A percentile compares a stretch with the other conserved stretches of the same genome.
Evolutionary conservation across 2,888 invertebrate genomes (phyloP).

Genomic region (Cyclophora albipunctata): DNA sequence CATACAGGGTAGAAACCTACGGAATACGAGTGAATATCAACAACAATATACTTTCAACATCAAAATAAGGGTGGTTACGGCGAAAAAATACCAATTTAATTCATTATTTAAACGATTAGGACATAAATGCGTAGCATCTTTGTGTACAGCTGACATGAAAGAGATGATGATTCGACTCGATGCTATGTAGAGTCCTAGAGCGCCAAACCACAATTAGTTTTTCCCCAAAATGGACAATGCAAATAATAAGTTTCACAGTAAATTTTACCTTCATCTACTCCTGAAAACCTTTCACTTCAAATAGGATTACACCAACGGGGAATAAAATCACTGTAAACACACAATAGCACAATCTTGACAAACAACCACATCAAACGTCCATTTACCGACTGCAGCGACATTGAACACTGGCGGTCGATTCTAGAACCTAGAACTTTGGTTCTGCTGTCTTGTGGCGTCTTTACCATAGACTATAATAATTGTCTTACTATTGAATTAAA

Average conservation of each 20-base stretch:
- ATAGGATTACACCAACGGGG: slow-evolving; percentile 61
- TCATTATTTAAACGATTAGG: slow-evolving; percentile 54
- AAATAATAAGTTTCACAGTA: slow-evolving; percentile 24
- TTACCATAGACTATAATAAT: slow-evolving; percentile 35
- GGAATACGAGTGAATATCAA: slow-evolving; percentile 45
- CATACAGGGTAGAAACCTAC: slow-evolving; percentile 56
- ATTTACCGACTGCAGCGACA: slow-evolving; percentile 79
- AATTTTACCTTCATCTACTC: slow-evolving; percentile 80
- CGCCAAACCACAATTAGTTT: slow-evolving; percentile 48
- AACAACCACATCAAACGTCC: slow-evolving; percentile 78
- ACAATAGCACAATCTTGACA: slow-evolving; percentile 78
- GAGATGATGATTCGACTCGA: slow-evolving; percentile 58
- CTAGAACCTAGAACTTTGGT: slow-evolving; percentile 57
- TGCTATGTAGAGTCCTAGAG: slow-evolving; percentile 53
- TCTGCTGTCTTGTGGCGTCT: slow-evolving; percentile 34
- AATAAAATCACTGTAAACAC: slow-evolving; percentile 78
- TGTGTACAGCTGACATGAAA: slow-evolving; percentile 72
- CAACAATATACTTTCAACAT: slow-evolving; percentile 25
- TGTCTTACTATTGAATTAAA: no score
- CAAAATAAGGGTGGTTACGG: slow-evolving; percentile 29
- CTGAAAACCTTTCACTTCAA: slow-evolving; percentile 68
- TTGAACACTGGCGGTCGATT: slow-evolving; percentile 49
- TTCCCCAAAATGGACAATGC: slow-evolving; percentile 17
- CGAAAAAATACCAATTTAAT: slow-evolving; percentile 55
- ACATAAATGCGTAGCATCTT: slow-evolving; percentile 70